Conservation (phyloP, 2,888 invertebrate species). For the Nemotelus nigrinus region DNA sequence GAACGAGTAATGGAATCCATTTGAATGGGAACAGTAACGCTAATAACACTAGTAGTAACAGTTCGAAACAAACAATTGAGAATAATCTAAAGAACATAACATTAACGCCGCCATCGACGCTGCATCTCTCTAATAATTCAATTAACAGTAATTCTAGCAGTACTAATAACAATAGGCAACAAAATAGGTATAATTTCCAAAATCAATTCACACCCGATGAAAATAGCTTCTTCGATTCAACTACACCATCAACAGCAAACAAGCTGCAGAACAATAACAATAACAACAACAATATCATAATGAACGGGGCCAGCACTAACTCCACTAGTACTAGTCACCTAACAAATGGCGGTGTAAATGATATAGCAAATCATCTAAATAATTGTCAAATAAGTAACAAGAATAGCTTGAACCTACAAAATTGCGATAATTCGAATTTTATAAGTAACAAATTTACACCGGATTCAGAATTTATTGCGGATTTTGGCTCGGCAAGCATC, state of each 20-base stretch:
- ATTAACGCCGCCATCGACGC: constrained; percentile 62
- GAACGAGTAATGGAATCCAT: constrained; percentile 42
- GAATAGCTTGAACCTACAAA: constrained; percentile 47
- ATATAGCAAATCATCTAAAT: constrained; percentile 48
- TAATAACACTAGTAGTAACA: constrained; percentile 21
- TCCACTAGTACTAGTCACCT: constrained; percentile 48
- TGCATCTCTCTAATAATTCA: constrained; percentile 57
- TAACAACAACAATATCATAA: constrained; percentile 30
- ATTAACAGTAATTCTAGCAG: constrained; percentile 44
- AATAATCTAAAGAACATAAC: constrained; percentile 61
- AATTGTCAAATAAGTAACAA: constrained; percentile 45
- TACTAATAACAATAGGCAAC: constrained; percentile 46
- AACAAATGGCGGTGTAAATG: constrained; percentile 55
- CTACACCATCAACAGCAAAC: background rate
- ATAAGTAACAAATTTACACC: constrained; percentile 59
- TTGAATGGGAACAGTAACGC: constrained; percentile 29
- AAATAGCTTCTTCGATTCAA: constrained; percentile 47
- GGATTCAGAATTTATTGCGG: constrained; percentile 72
- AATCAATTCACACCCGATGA: constrained; percentile 47
- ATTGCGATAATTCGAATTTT: constrained; percentile 15
- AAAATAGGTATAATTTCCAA: constrained; percentile 40
- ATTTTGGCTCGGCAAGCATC: constrained; percentile 77
- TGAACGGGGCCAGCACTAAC: constrained; percentile 18
- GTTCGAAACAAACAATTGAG: constrained; percentile 52
- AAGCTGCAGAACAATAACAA: constrained; percentile 38